phyloP scores from a whole-genome alignment of 2,113 vertebrate species.

The Catagonus wagneri region DNA sequence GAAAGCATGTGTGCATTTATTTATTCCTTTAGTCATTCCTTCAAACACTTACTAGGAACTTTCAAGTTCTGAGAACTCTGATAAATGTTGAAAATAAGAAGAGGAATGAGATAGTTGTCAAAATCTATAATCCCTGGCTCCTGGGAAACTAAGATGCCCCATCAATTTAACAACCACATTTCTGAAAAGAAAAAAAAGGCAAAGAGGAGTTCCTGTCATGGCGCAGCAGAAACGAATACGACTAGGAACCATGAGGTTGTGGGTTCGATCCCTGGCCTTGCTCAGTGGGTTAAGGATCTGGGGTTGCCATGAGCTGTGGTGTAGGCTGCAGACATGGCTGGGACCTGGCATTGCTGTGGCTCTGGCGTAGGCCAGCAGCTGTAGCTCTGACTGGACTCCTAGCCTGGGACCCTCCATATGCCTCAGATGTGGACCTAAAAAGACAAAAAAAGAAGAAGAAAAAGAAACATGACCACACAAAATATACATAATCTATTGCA shows the following conservation, averaged over 20 bases:
- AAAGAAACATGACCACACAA: background rate
- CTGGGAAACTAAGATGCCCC: background rate
- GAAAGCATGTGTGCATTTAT: background rate
- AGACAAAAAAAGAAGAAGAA: background rate
- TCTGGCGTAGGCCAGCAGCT: too few relatives aligned
- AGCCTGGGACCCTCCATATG: too few relatives aligned
- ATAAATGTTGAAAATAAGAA: background rate
- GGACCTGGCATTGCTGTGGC: too few relatives aligned
- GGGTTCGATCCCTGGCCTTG: too few relatives aligned
- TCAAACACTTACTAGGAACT: background rate
- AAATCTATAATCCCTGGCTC: background rate
- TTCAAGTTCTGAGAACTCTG: background rate
- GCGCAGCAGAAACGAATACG: too few relatives aligned
- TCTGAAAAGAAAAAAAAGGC: background rate
- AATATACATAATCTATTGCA: background rate
- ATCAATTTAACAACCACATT: background rate
- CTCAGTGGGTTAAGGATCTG: too few relatives aligned
- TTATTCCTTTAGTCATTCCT: slow-evolving; percentile 10
- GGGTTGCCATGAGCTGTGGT: too few relatives aligned
- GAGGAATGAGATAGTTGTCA: background rate
- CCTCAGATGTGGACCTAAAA: too few relatives aligned
- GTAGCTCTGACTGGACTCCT: too few relatives aligned
- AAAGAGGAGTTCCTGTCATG: background rate
- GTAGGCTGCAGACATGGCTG: too few relatives aligned
- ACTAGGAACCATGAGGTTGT: too few relatives aligned